A percentile compares a stretch with the other conserved stretches of the same genome.
phyloP scores from a whole-genome alignment of 2,113 vertebrate species.

The Macrotus californicus region DNA sequence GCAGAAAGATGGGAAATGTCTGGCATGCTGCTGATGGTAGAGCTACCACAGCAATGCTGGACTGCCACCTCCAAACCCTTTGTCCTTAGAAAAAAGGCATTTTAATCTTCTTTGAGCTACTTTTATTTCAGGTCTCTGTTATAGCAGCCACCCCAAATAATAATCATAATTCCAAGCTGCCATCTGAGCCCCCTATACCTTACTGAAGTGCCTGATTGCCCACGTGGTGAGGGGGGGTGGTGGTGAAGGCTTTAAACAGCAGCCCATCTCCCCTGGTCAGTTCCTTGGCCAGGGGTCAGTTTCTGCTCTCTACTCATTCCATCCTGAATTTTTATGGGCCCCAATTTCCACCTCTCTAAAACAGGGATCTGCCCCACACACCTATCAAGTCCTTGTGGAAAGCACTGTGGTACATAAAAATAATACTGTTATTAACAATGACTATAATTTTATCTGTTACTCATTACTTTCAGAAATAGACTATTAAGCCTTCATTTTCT shows the following conservation, averaged over 20 bases:
- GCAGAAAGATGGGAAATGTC: neutral
- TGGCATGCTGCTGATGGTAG: accelerated
- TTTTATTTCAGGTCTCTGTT: neutral
- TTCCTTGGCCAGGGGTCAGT: neutral
- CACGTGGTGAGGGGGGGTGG: neutral
- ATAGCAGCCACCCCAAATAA: neutral
- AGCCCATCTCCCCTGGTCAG: neutral
- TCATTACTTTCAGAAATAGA: constrained; percentile 13
- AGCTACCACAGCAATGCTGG: no score
- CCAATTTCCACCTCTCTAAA: neutral
- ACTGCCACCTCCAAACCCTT: neutral
- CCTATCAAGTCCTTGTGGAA: neutral
- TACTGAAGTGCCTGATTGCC: neutral
- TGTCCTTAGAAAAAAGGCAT: neutral
- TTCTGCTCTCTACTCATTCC: neutral
- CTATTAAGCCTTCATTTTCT: neutral
- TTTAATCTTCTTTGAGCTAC: neutral
- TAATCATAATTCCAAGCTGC: neutral
- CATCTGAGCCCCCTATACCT: neutral
- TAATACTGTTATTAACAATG: neutral
- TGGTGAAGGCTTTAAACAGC: neutral
- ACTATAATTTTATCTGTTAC: neutral
- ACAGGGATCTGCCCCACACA: neutral
- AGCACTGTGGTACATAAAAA: neutral
- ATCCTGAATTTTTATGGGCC: neutral